Conservation (phyloP, 2,113 vertebrate species). For the Laterallus jamaicensis region DNA sequence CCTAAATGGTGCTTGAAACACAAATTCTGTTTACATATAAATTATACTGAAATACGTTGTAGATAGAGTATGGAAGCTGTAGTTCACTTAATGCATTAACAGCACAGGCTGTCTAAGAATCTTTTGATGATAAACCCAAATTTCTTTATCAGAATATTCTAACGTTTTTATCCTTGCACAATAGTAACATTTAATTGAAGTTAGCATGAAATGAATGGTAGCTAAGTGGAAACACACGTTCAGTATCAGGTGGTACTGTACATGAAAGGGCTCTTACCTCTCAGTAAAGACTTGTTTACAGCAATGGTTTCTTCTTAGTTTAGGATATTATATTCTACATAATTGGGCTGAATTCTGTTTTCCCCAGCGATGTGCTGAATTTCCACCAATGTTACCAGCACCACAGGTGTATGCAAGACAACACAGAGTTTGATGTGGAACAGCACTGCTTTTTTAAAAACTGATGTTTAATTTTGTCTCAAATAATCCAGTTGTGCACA, state of each 20-base stretch:
- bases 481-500: background rate
- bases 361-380: background rate
- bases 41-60: conserved; percentile 40
- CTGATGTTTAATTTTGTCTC: background rate
- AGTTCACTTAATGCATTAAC: conserved; percentile 31
- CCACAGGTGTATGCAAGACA: background rate
- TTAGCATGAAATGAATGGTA: conserved; percentile 17
- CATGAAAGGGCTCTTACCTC: conserved; percentile 68
- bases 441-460: conserved; percentile 22
- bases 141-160: conserved; percentile 54
- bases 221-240: conserved; percentile 47
- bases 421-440: background rate
- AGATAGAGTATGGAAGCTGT: conserved; percentile 33
- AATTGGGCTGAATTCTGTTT: conserved; percentile 11
- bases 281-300: conserved; percentile 65
- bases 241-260: conserved; percentile 52
- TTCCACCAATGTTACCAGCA: conserved; percentile 16
- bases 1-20: conserved; percentile 63
- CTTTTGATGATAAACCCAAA: conserved; percentile 8
- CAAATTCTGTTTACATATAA: conserved; percentile 61
- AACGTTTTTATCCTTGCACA: conserved; percentile 14
- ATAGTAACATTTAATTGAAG: background rate
- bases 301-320: conserved; percentile 45
- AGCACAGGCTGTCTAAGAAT: conserved; percentile 15
- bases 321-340: background rate